Conservation (phyloP, 2,797 vertebrate species). For the Falco columbarius region DNA sequence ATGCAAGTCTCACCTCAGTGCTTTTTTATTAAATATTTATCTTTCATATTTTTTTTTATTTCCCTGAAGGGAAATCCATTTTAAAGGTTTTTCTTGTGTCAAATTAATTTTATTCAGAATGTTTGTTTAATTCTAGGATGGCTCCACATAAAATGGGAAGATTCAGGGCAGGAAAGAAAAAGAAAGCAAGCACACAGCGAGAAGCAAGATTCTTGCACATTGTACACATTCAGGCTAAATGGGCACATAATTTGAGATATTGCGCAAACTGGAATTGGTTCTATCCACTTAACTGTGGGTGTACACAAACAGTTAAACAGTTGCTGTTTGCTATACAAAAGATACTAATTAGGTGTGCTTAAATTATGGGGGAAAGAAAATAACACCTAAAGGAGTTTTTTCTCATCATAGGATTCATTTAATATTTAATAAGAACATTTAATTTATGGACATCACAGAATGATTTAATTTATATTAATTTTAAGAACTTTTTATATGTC, state of each 20-base stretch:
- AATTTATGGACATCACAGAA: conserved; percentile 15
- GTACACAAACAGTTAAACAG: neutral
- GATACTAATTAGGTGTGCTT: neutral
- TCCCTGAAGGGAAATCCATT: neutral
- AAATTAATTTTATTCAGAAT: neutral
- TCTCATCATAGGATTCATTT: conserved; percentile 36
- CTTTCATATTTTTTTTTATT: neutral
- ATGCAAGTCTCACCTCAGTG: neutral
- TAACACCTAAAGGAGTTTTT: neutral
- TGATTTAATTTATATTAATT: neutral
- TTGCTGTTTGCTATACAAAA: neutral
- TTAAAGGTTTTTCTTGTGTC: neutral
- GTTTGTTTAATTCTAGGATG: neutral
- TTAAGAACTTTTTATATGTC: neutral
- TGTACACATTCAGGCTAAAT: neutral
- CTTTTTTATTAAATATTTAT: neutral
- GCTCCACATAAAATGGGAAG: neutral
- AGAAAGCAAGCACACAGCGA: neutral
- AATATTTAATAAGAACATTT: conserved; percentile 45
- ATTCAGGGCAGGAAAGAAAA: neutral
- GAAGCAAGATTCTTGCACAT: neutral
- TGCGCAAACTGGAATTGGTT: neutral
- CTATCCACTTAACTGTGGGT: neutral
- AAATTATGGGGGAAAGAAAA: neutral
- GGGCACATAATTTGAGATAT: neutral